Conservation (phyloP, 30 jellyfish, hydroid and myxozoan species). For the Cassiopea andromeda region DNA sequence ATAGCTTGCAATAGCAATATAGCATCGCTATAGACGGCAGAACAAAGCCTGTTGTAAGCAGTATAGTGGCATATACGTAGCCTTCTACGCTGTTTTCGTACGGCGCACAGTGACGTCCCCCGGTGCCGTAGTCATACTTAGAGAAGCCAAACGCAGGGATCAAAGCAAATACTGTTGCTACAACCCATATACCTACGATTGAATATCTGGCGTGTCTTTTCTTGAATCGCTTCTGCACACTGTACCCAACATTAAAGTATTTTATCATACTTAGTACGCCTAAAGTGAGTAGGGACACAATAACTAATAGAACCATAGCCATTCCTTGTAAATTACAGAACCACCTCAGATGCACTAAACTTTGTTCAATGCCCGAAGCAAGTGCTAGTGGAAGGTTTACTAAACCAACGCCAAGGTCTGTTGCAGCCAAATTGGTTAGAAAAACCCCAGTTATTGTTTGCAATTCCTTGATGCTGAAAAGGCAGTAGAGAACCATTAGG, state of each 20-base stretch:
- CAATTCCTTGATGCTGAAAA: constrained; percentile 46
- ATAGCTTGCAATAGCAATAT: constrained; percentile 45
- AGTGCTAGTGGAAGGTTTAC: constrained; percentile 61
- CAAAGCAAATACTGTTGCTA: constrained; percentile 47
- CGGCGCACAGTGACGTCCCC: constrained; percentile 83
- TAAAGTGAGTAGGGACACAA: constrained; percentile 58
- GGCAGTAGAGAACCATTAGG: constrained; percentile 46
- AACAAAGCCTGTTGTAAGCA: constrained; percentile 10
- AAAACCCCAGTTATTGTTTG: constrained; percentile 69
- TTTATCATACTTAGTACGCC: constrained; percentile 62
- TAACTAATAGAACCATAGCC: constrained; percentile 36
- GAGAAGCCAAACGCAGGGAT: constrained; percentile 86
- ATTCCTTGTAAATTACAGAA: constrained; percentile 57
- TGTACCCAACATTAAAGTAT: constrained; percentile 45
- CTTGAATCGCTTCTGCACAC: constrained; percentile 11
- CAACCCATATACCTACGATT: constrained; percentile 64
- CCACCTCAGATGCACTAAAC: constrained; percentile 30
- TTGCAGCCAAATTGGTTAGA: constrained; percentile 55
- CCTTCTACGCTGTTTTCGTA: constrained; percentile 22
- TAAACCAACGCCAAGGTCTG: constrained; percentile 73
- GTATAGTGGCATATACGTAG: neutral
- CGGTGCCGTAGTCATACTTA: constrained; percentile 7
- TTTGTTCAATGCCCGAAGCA: constrained; percentile 46
- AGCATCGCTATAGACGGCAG: constrained; percentile 38
- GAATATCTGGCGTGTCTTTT: neutral